Percentiles rank a stretch among this genome's conserved stretches.
Evolutionary conservation across 2,113 vertebrate genomes (phyloP).

Genomic region (Upupa epops): DNA sequence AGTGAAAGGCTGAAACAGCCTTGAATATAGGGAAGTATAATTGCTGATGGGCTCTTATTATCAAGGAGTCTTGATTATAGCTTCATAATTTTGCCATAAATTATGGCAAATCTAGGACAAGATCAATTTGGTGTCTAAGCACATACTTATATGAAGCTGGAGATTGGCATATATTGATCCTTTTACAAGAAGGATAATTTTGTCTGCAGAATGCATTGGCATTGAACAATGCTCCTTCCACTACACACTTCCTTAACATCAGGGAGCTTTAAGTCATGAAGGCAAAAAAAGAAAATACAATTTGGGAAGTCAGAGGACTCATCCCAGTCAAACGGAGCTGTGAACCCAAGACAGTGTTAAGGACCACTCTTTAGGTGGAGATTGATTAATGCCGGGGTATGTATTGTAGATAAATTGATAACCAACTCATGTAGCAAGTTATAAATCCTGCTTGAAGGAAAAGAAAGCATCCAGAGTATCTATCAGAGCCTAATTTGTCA

Average conservation of each 20-base stretch:
- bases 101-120: constrained; percentile 55
- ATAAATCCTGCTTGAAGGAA: background rate
- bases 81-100: constrained; percentile 57
- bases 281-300: background rate
- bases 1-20: constrained; percentile 43
- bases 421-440: background rate
- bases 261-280: background rate
- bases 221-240: background rate
- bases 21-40: constrained; percentile 48
- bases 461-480: background rate
- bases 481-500: background rate
- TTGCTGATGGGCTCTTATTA: constrained; percentile 57
- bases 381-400: background rate
- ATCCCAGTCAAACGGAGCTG: background rate
- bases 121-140: constrained; percentile 64
- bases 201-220: background rate
- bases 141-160: constrained; percentile 55
- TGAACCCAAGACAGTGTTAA: background rate
- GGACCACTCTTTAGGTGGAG: background rate
- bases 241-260: background rate
- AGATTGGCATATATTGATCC: constrained; percentile 38
- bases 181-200: constrained; percentile 47
- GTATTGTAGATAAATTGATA: background rate
- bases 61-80: constrained; percentile 59
- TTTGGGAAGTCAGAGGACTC: background rate